Evolutionary conservation across 2,888 invertebrate genomes (phyloP), one percentile per base, ranked within the genome.

Genomic region (Acheta domesticus): DNA sequence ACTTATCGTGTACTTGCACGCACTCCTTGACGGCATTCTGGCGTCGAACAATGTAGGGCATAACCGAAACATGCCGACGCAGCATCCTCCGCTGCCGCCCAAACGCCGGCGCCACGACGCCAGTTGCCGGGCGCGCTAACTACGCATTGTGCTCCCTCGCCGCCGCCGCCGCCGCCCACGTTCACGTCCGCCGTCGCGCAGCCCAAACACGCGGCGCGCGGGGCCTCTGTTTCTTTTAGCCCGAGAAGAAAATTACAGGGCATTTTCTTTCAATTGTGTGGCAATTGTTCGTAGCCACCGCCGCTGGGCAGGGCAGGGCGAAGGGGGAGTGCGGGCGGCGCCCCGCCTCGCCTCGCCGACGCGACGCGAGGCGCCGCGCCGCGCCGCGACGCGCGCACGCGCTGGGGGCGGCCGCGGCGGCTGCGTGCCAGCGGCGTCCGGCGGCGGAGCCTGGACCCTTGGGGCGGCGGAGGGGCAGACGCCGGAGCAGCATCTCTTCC

Each of bases 241-340:
- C 16, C 14, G 62, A 62, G 62, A 62, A 62, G 62, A 62, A 62
- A 62, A 62, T 62, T 62, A 62, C 62, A 62, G 62, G 62, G 62
- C 62, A 62, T 62, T 62, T 62, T 62, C 62, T 62, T 62, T 62
- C 62, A 62, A 62, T 62, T 62, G 62, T 62, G 62, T 11, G 62
- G 62, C 62, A 62, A 62, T 62, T 62, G 62, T 62, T 62, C 62
- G 16, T 62, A 14, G 62, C 62, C n/a, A n/a, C 14, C 16, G 62
- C 62, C 16, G 62, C n/a, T n/a, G 62, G 16, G 62, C n/a, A n/a
- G 62, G 62, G 62, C 14, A 14, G 62, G 12, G 14, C 12, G 62
- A 3, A 62, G 62, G 62, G n/a, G 62, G 62, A 3, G 14, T 8
- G 62, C n/a, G 62, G 62, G 62, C n/a, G 14, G 16, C n/a, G 3